phyloP scores from a whole-genome alignment of 2,113 vertebrate species.

The Macheiramphus alcinus region DNA sequence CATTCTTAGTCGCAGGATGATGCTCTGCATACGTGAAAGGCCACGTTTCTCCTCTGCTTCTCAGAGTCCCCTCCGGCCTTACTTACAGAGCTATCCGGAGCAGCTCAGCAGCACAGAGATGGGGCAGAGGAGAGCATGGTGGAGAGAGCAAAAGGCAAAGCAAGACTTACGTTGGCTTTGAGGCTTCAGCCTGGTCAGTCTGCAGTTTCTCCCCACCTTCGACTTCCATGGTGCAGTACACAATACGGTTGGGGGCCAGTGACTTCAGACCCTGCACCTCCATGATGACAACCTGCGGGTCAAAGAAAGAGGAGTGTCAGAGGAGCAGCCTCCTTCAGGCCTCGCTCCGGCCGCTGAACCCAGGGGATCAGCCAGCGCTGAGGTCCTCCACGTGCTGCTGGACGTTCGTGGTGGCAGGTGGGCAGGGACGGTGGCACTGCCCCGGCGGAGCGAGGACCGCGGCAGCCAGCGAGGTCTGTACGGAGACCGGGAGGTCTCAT shows the following conservation, averaged over 20 bases:
- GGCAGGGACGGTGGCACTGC: background rate
- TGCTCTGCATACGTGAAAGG: background rate
- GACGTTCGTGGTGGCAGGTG: background rate
- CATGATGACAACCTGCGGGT: slow-evolving; percentile 92
- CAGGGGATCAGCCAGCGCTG: rapidly evolving
- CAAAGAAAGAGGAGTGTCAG: background rate
- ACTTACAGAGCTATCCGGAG: background rate
- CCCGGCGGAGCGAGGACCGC: rapidly evolving
- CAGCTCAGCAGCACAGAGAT: background rate
- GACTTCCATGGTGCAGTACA: slow-evolving; percentile 99
- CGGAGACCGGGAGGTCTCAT: background rate
- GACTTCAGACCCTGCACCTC: slow-evolving; percentile 97
- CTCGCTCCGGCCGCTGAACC: background rate
- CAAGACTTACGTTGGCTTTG: slow-evolving; percentile 91
- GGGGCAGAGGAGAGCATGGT: background rate
- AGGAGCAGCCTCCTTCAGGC: background rate
- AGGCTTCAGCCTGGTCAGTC: slow-evolving; percentile 97
- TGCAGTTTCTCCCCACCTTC: slow-evolving; percentile 98
- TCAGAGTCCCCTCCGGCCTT: background rate
- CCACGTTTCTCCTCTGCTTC: background rate
- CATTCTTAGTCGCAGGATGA: background rate
- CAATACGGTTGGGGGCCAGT: slow-evolving; percentile 94
- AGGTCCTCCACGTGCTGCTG: background rate
- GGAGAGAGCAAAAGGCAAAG: background rate
- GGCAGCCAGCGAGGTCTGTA: background rate